Evolutionary conservation across 2,113 vertebrate species (phyloP).

Genomic region (Bungarus multicinctus): DNA sequence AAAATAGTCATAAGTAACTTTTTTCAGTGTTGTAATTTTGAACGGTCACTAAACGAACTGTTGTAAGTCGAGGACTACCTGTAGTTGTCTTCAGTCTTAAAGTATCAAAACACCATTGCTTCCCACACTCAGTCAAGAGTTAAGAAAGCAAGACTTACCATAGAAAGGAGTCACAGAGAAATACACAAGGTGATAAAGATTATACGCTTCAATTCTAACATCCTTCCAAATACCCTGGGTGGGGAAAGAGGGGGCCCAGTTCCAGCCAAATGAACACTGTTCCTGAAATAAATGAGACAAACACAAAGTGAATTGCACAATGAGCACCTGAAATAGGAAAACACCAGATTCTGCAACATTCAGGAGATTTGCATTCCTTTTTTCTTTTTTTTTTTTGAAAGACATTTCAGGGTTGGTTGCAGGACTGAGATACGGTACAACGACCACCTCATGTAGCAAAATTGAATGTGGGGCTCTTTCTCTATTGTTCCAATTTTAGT

Average conservation of each 20-base stretch:
- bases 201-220: slow-evolving; percentile 81
- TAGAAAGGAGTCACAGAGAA: slow-evolving; percentile 74
- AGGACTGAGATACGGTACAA: not conserved
- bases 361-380: not conserved
- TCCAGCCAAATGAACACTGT: slow-evolving; percentile 96
- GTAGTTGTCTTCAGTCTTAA: not conserved
- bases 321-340: not conserved
- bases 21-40: too few relatives aligned
- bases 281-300: slow-evolving; percentile 70
- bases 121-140: not conserved
- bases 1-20: too few relatives aligned
- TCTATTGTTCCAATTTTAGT: too few relatives aligned
- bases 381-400: too few relatives aligned
- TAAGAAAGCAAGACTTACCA: slow-evolving; percentile 69
- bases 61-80: too few relatives aligned
- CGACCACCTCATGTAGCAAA: not conserved
- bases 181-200: slow-evolving; percentile 73
- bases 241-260: slow-evolving; percentile 96
- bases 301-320: not conserved
- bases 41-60: too few relatives aligned
- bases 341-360: not conserved
- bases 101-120: not conserved
- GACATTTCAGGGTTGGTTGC: not conserved
- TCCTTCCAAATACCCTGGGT: slow-evolving; percentile 91
- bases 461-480: not conserved